Evolutionary conservation across 2,888 invertebrate species (phyloP), one percentile per base, ranked within the genome.

Genomic region (Lycocerus yunnanus): DNA sequence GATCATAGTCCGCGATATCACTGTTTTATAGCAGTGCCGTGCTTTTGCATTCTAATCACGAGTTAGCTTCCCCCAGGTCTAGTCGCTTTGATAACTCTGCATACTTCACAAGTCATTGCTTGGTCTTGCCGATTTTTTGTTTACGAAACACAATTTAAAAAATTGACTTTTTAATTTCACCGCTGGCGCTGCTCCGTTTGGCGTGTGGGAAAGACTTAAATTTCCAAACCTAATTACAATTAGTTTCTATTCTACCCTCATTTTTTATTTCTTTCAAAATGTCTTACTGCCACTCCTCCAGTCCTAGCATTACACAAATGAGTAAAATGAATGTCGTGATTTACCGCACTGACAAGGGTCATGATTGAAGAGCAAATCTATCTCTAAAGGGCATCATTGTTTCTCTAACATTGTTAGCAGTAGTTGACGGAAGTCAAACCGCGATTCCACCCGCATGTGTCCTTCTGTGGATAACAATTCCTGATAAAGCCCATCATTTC

Each of bases 1-100:
- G 76, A 73, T 76, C 76, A 73, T 63, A 71, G 66, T 71, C 20
- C 67, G 58, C 74, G 78, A 78, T 78, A 78, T 78, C 75, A 70
- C 78, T 77, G 75, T 73, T 80, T 80, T 79, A 80, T 79, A 76
- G 78, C 75, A 77, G 72, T 73, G 76, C 76, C 80, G 80, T 80
- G 80, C 72, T 76, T 72, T 72, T 73, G 80, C 80, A 80, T 80
- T 80, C 78, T 80, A 80, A 80, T 80, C 75, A 76, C 75, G 73
- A 71, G 72, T 76, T 78, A 66, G 71, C 72, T 3, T 75, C 72
- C 72, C 75, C 75, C 27, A 68, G 72, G 75, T 75, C 75, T 75
- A 72, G 75, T 72, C 75, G 69, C 67, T 72, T 69, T 75, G 75
- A 75, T 75, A 75, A 72, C 72, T 72, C 72, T 65, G 71, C 74